These are phyloP conservation scores for Priocnemis perturbator DNA, from an alignment of 2,888 invertebrate genomes.

Conservation along the genomic window DNA sequence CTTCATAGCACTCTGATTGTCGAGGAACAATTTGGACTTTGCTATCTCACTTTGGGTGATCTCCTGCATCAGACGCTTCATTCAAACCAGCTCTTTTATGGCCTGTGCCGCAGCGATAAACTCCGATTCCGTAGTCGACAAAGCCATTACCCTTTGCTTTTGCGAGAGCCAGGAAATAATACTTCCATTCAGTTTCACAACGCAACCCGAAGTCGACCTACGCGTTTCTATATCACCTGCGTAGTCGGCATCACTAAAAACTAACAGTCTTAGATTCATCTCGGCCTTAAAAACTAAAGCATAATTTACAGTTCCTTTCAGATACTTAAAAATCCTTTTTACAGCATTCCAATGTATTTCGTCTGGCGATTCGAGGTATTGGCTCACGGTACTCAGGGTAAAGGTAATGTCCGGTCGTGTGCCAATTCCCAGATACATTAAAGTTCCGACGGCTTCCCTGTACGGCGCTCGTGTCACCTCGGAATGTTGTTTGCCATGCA, in stretches of 20 bases:
- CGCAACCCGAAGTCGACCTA: too few species aligned
- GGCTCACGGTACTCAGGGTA: slow-evolving; percentile 10
- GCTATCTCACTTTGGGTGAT: too few species aligned
- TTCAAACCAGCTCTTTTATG: slow-evolving; percentile 40
- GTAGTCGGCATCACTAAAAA: too few species aligned
- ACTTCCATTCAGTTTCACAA: slow-evolving; percentile 25
- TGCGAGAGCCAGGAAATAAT: slow-evolving; percentile 43
- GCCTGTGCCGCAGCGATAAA: slow-evolving; percentile 31
- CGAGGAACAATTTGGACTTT: too few species aligned
- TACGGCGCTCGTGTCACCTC: too few species aligned
- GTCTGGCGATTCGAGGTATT: slow-evolving; percentile 3
- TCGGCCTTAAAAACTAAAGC: slow-evolving; percentile 35
- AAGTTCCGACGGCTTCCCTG: too few species aligned
- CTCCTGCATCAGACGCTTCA: slow-evolving; percentile 26
- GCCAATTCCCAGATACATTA: too few species aligned
- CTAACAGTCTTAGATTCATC: slow-evolving; percentile 5
- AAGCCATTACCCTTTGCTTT: slow-evolving; percentile 33
- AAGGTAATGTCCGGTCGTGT: slow-evolving; percentile 21
- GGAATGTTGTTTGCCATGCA: too few species aligned
- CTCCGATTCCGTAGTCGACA: slow-evolving; percentile 46
- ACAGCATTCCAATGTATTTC: slow-evolving; percentile 27
- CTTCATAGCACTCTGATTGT: slow-evolving; percentile 37
- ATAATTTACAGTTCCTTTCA: too few species aligned
- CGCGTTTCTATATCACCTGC: too few species aligned
- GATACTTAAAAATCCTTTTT: too few species aligned